Conservation (phyloP, 2,113 vertebrate genomes). For the Lampris megalopsis region DNA sequence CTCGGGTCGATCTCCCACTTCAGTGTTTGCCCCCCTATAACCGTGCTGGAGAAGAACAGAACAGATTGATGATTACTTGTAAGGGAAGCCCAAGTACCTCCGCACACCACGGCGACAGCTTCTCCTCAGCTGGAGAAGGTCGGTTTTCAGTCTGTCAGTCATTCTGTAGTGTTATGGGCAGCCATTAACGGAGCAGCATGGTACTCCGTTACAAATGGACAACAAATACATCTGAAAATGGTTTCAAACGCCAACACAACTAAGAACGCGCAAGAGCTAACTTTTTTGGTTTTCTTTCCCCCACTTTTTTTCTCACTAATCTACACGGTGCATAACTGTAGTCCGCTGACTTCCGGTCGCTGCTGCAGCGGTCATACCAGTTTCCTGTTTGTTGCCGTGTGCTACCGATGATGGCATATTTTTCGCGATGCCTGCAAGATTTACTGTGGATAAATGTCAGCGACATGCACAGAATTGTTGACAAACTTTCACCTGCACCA, state of each 20-base stretch:
- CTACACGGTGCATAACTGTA: too few species aligned
- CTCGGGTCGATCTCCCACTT: slow-evolving; percentile 9
- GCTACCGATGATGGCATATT: too few species aligned
- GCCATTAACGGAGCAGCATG: slow-evolving; percentile 16
- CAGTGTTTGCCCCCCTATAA: slow-evolving; percentile 3
- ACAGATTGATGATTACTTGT: slow-evolving; percentile 73
- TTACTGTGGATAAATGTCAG: too few species aligned
- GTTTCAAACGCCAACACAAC: slow-evolving; percentile 46
- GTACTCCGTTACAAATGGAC: neutral
- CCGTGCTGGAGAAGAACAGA: slow-evolving; percentile 24
- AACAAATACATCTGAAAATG: slow-evolving; percentile 9
- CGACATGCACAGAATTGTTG: too few species aligned
- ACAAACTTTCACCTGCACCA: too few species aligned
- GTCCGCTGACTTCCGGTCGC: too few species aligned
- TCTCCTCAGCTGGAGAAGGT: slow-evolving; percentile 44
- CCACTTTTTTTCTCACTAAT: too few species aligned
- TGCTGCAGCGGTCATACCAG: too few species aligned
- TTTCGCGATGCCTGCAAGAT: too few species aligned
- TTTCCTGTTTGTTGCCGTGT: too few species aligned
- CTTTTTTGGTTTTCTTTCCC: neutral
- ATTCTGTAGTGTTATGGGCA: neutral
- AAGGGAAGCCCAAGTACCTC: slow-evolving; percentile 41
- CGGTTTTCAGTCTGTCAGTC: slow-evolving; percentile 21
- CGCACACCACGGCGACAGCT: slow-evolving; percentile 38
- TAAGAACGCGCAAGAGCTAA: slow-evolving; percentile 45